Evolutionary conservation across 2,888 invertebrate genomes (phyloP).

Genomic region (Lacanobia wlatinum): DNA sequence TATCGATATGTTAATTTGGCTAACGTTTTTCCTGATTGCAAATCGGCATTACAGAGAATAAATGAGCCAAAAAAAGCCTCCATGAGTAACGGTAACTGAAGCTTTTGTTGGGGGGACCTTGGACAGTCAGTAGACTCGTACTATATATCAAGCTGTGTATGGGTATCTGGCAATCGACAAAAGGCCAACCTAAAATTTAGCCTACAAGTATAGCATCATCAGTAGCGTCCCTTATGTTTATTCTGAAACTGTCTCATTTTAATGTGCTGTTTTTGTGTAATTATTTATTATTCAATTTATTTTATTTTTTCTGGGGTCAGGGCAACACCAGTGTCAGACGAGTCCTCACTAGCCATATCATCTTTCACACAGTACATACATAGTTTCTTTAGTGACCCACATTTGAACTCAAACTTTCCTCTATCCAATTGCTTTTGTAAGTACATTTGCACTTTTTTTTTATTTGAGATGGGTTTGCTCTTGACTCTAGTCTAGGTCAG

Average conservation of each 20-base stretch:
- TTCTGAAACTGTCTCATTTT: not conserved
- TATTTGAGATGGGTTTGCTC: too few species aligned
- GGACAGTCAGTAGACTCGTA: not conserved
- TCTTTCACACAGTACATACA: not conserved
- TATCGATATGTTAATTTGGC: constrained; percentile 31
- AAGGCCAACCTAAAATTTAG: not conserved
- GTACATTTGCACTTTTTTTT: too few species aligned
- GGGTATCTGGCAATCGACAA: not conserved
- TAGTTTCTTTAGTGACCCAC: too few species aligned
- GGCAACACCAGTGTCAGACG: too few species aligned
- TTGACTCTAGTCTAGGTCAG: too few species aligned
- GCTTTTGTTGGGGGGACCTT: not conserved
- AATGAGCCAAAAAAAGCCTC: not conserved
- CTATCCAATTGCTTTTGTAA: too few species aligned
- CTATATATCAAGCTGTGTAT: not conserved
- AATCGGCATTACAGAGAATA: constrained; percentile 4
- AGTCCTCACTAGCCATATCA: not conserved
- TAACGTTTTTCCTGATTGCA: constrained; percentile 44
- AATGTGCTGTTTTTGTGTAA: too few species aligned
- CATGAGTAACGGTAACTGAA: not conserved
- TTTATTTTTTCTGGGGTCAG: too few species aligned
- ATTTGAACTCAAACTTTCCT: too few species aligned
- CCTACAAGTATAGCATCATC: not conserved
- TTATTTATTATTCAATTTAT: too few species aligned
- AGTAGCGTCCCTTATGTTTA: not conserved